Conservation (phyloP, 2,888 invertebrate species). For the Margaritifera margaritifera region DNA sequence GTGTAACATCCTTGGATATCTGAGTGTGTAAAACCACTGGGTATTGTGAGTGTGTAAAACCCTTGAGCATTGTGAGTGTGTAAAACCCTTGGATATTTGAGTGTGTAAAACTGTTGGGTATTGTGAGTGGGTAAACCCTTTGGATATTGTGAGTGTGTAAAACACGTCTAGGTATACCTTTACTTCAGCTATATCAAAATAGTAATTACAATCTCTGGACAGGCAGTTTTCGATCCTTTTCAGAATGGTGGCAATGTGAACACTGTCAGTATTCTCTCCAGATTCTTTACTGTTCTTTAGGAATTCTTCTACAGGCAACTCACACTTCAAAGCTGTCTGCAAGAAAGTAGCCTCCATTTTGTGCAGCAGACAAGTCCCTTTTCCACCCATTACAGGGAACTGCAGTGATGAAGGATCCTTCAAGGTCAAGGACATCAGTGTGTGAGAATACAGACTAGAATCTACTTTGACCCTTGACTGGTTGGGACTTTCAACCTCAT, state of each 20-base stretch:
- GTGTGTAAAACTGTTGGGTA: too few species aligned
- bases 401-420: constrained; percentile 32
- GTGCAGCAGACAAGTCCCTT: constrained; percentile 7
- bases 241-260: constrained; percentile 28
- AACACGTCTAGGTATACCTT: constrained; percentile 19
- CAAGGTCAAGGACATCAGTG: constrained; percentile 44
- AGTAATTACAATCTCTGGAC: constrained; percentile 27
- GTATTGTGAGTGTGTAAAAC: too few species aligned
- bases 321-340: constrained; percentile 24
- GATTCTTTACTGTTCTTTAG: not conserved
- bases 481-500: constrained; percentile 25
- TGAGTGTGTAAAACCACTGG: too few species aligned
- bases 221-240: constrained; percentile 29
- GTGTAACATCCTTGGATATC: too few species aligned
- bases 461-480: constrained; percentile 23
- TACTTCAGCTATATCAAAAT: constrained; percentile 9
- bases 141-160: not conserved
- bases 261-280: constrained; percentile 3
- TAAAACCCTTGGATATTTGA: too few species aligned
- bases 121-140: too few species aligned
- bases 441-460: constrained; percentile 37
- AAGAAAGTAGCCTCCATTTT: constrained; percentile 41
- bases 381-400: not conserved
- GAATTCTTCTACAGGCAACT: constrained; percentile 14
- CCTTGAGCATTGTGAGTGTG: too few species aligned